phyloP scores from a whole-genome alignment of 23 tunicate species.

The Halocynthia roretzi region DNA sequence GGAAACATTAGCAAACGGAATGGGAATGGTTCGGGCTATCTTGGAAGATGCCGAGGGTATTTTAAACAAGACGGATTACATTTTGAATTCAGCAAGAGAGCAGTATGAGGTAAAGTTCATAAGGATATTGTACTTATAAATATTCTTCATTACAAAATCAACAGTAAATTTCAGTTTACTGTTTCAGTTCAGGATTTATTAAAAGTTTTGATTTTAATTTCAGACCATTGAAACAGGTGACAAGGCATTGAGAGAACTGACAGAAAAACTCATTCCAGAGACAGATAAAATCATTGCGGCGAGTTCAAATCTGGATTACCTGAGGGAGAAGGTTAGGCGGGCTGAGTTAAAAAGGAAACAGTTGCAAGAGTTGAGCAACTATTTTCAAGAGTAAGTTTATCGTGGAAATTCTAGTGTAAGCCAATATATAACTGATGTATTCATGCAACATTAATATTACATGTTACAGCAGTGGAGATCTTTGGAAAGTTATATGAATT shows the following conservation, averaged over 20 bases:
- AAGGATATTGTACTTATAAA: background rate
- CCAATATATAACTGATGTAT: too few species aligned
- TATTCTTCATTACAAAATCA: background rate
- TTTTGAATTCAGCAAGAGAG: background rate
- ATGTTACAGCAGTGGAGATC: too few species aligned
- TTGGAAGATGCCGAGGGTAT: background rate
- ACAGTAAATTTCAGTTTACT: background rate
- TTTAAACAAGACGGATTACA: background rate
- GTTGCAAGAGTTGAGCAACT: slow-evolving; percentile 5
- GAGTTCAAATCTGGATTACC: background rate
- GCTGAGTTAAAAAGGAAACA: slow-evolving; percentile 8
- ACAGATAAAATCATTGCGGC: slow-evolving; percentile 4
- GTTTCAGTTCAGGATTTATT: too few species aligned
- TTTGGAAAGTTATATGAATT: too few species aligned
- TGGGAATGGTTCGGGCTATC: background rate
- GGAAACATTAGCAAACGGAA: slow-evolving; percentile 10
- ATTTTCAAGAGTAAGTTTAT: slow-evolving; percentile 22
- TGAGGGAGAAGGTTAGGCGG: background rate
- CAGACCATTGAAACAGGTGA: slow-evolving; percentile 1
- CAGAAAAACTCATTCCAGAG: slow-evolving; percentile 4
- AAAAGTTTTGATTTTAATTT: background rate
- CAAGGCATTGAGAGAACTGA: background rate
- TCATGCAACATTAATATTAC: too few species aligned
- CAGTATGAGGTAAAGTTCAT: slow-evolving; percentile 1
- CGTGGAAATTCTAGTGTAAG: too few species aligned